Base-by-base conservation (phyloP, 2,113 vertebrate genomes). In the Sorex araneus region DNA sequence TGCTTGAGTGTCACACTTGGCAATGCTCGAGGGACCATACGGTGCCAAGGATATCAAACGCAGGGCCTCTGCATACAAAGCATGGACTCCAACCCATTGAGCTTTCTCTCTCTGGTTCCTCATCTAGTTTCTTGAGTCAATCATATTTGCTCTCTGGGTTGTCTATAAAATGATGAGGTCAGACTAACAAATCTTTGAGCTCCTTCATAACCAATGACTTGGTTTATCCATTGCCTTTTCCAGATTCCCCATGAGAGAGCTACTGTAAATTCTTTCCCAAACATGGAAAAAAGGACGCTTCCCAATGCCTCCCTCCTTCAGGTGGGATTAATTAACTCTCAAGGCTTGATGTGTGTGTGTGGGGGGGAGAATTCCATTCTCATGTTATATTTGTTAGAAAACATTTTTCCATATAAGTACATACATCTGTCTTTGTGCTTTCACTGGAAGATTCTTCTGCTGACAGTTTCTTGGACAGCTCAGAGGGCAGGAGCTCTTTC, bases 301-400 rank as follows among this genome's bases (percentile, higher is more conserved):
- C 45, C 74, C 36, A 71, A 19, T 0, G 63, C 69, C 30, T 86
- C 64, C 63, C 63, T 87, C 47, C 69, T 95, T 84, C 96, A 93
- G 84, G 91, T 95, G 95, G 92, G 93, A 89, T 73, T 92, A 95
- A 95, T 96, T 96, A 95, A 89, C 69, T 75, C 27, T 84, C 64
- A 77, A 83, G 80, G 30, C 83, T 95, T 87, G 80, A 94, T 84
- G 84, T 81, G 78, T 47, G 45, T 47, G 45, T 47, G 47, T 6
- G 89, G 86, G 71, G 5, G 40, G 66, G 88, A 77, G 88, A 78
- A 95, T 95, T 91, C 94, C 91, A 75, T 64, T 87, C 92, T 94
- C 77, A 36, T 94, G 94, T 95, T 89, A 84, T 94, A 76, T 94
- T 96, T 93, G 89, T 97, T 92, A 90, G 40, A 96, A 92, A 94